A percentile compares a stretch with the other conserved stretches of the same genome.
Evolutionary conservation across 2,113 vertebrate genomes (phyloP).

Genomic region (Plectropomus leopardus): DNA sequence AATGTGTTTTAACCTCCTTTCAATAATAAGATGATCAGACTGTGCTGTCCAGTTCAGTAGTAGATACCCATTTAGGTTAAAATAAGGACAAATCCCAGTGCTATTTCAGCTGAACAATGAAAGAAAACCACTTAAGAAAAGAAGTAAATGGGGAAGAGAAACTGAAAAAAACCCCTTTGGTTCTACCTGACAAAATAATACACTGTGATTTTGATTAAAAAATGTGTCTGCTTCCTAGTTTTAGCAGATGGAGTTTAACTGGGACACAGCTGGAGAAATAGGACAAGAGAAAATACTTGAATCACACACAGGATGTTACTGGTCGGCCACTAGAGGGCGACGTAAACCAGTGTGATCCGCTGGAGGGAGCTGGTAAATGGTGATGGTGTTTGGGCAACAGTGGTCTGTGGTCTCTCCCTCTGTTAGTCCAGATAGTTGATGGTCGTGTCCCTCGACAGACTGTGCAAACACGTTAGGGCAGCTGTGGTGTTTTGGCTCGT

Average conservation of each 20-base stretch:
- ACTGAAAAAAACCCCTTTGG: not conserved
- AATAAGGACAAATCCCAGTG: not conserved
- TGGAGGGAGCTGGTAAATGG: not conserved
- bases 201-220: too few species aligned
- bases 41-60: not conserved
- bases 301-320: not conserved
- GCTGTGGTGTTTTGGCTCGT: not conserved
- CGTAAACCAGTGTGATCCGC: slow-evolving; percentile 14
- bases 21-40: not conserved
- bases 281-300: slow-evolving; percentile 4
- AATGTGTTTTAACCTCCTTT: not conserved
- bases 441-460: slow-evolving; percentile 22
- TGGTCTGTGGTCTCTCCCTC: slow-evolving; percentile 32
- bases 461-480: slow-evolving; percentile 38
- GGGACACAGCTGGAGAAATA: slow-evolving; percentile 17
- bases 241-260: not conserved
- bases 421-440: not conserved
- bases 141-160: not conserved
- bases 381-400: not conserved
- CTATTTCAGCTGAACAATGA: not conserved
- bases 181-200: slow-evolving; percentile 8
- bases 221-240: not conserved
- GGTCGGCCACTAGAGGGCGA: slow-evolving; percentile 51
- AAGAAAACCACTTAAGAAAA: not conserved
- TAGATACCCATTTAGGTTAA: not conserved